A percentile compares a stretch with the other conserved stretches of the same genome.
These are phyloP conservation scores for Leptinotarsa lineolata DNA, from an alignment of 1,140 invertebrate genomes.

Conservation along the genomic window DNA sequence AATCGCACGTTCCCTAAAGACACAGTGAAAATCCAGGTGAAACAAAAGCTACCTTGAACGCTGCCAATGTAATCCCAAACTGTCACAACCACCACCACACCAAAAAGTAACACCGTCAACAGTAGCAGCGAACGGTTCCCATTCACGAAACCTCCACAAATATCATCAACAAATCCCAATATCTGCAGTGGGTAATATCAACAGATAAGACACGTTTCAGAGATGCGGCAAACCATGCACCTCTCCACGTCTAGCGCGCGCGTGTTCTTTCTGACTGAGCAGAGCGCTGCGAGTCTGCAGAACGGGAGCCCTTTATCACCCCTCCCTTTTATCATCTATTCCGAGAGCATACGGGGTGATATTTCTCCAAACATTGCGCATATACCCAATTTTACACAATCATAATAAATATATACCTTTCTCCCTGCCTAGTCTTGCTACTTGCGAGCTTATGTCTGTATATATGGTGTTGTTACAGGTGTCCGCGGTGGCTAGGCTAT, in stretches of 20 bases:
- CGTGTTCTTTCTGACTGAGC: conserved; percentile 17
- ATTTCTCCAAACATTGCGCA: conserved; percentile 41
- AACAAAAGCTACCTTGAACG: too few species aligned
- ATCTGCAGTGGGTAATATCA: conserved; percentile 5
- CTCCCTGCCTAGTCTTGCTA: conserved; percentile 15
- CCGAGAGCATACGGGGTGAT: conserved; percentile 31
- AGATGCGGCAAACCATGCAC: neutral
- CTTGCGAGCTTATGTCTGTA: conserved; percentile 19
- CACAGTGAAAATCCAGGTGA: too few species aligned
- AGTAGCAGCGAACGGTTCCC: neutral
- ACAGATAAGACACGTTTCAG: neutral
- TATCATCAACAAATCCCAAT: neutral
- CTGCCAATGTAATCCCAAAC: neutral
- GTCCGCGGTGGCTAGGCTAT: conserved; percentile 12
- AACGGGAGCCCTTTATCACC: conserved; percentile 43
- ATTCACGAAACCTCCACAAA: neutral
- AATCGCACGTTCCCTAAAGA: too few species aligned
- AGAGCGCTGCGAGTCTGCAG: conserved; percentile 30
- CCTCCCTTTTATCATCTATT: conserved; percentile 40
- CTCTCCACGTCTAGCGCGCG: conserved; percentile 6
- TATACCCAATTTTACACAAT: conserved; percentile 48
- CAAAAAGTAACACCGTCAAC: neutral
- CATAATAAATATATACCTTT: conserved; percentile 43
- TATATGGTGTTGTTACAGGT: conserved; percentile 25
- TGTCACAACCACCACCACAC: neutral